Percentiles rank a stretch among this genome's conserved stretches.
Conservation (phyloP, 2,888 invertebrate species). For the Papilio demoleus region DNA sequence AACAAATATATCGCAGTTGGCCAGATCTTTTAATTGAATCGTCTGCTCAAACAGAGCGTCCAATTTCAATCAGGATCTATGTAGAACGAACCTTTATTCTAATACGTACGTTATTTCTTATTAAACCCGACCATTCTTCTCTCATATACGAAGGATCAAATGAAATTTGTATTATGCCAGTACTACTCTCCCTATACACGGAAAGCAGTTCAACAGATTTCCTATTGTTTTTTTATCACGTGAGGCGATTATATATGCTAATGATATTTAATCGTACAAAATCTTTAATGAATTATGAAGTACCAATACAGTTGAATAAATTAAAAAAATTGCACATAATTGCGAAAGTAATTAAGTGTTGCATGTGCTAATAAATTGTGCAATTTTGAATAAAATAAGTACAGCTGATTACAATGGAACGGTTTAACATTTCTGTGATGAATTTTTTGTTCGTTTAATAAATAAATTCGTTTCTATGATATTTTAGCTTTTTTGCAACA, state of each 20-base stretch:
- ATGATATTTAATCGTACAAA: background rate
- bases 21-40: constrained; percentile 69
- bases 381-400: too few relatives aligned
- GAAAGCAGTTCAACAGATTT: too few relatives aligned
- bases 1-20: constrained; percentile 40
- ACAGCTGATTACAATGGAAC: too few relatives aligned
- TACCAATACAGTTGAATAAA: background rate
- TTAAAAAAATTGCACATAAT: background rate
- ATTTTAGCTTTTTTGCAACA: background rate
- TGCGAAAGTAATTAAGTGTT: background rate
- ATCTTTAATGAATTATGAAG: background rate
- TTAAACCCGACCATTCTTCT: constrained; percentile 22
- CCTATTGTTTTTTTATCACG: background rate
- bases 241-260: background rate
- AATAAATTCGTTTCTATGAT: background rate
- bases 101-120: constrained; percentile 30
- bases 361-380: too few relatives aligned
- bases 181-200: too few relatives aligned
- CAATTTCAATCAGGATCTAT: constrained; percentile 58
- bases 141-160: constrained; percentile 6
- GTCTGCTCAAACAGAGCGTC: constrained; percentile 61
- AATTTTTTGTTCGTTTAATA: too few relatives aligned
- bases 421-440: too few relatives aligned
- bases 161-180: constrained; percentile 6
- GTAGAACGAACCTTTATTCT: constrained; percentile 22